These are phyloP conservation scores for Nanorana parkeri DNA, from an alignment of 2,113 vertebrate species.

Conservation along the genomic window DNA sequence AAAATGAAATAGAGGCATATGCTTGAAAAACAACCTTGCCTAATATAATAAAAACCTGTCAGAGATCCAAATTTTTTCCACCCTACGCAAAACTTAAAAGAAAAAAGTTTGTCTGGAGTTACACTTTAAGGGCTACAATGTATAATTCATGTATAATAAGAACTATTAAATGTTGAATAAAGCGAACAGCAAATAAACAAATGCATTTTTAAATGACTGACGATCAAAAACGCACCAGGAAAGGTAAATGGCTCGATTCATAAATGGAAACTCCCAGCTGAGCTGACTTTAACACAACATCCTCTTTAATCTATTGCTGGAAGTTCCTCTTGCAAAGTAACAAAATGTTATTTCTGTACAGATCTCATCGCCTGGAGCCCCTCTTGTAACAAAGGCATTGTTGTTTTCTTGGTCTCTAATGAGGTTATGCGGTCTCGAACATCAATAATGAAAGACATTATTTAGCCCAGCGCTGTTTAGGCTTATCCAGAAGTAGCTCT, in stretches of 20 bases:
- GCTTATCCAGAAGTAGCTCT: conserved; percentile 28
- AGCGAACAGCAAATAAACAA: neutral
- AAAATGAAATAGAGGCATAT: too few relatives aligned
- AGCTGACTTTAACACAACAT: neutral
- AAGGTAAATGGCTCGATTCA: neutral
- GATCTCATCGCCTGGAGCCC: conserved; percentile 2
- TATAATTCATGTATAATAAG: too few relatives aligned
- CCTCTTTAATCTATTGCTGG: neutral
- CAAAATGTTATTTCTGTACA: neutral
- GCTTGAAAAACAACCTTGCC: too few relatives aligned
- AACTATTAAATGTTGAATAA: too few relatives aligned
- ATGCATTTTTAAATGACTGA: conserved; percentile 1
- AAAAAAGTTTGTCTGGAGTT: too few relatives aligned
- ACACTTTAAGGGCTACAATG: too few relatives aligned
- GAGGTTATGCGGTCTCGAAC: conserved; percentile 16
- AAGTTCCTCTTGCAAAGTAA: neutral
- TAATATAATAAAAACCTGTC: too few relatives aligned
- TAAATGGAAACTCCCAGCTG: neutral
- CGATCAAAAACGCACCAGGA: neutral
- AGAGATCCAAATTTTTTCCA: too few relatives aligned
- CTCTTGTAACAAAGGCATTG: conserved; percentile 1
- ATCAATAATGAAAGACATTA: conserved; percentile 47
- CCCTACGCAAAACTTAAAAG: too few relatives aligned
- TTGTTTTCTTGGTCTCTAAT: neutral
- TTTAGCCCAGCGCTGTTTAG: conserved; percentile 5